These are phyloP conservation scores for Pantherophis vulpinus DNA, from an alignment of 2,797 vertebrate genomes.

Conservation along the genomic window DNA sequence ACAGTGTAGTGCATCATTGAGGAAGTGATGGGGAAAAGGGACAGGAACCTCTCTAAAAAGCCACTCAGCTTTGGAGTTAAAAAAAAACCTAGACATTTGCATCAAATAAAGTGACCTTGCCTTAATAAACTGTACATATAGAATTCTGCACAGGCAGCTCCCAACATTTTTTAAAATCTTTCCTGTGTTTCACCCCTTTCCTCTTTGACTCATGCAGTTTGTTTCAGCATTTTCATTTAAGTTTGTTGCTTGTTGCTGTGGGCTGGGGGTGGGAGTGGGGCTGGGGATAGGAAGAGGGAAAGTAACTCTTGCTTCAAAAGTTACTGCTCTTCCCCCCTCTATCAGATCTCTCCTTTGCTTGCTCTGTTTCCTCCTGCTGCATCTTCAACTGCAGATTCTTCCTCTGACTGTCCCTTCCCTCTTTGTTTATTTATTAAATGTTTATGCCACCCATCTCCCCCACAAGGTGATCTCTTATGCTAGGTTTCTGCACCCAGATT, in stretches of 20 bases:
- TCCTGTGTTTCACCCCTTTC: background rate
- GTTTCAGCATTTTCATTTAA: background rate
- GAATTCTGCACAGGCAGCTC: background rate
- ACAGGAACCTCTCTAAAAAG: background rate
- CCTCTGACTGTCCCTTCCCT: background rate
- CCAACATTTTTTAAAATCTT: background rate
- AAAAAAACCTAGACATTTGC: background rate
- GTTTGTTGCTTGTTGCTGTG: background rate
- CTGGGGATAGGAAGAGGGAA: background rate
- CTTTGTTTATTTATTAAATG: background rate
- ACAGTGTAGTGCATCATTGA: background rate
- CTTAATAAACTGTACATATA: background rate
- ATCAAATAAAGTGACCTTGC: background rate
- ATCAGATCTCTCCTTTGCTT: background rate
- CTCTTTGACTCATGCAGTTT: background rate
- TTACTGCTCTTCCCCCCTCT: fast-evolving
- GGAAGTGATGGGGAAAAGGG: background rate
- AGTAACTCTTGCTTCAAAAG: background rate
- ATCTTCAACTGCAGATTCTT: background rate
- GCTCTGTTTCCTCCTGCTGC: background rate
- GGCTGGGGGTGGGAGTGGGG: background rate
- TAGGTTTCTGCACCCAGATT: background rate
- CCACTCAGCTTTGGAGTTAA: background rate
- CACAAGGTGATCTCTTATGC: background rate
- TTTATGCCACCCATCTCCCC: background rate